Conservation (phyloP, 2,888 invertebrate species). For the Didymodactylos carnosus region DNA sequence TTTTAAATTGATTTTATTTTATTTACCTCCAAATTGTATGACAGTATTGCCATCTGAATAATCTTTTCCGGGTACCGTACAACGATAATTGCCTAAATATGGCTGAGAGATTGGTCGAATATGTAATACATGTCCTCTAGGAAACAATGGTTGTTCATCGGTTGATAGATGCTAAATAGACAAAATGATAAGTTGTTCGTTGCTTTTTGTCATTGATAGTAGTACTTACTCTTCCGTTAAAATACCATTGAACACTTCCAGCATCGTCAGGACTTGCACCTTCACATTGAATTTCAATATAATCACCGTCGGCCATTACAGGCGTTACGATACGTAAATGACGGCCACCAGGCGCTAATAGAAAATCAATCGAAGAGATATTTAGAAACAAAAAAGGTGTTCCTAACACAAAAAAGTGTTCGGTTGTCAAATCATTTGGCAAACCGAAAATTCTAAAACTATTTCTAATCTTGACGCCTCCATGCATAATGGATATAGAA, state of each 20-base stretch:
- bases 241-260: neutral
- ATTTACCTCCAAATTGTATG: neutral
- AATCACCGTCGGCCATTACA: neutral
- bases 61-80: neutral
- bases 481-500: no score
- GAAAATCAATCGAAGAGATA: no score
- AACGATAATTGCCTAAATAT: neutral
- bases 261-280: neutral
- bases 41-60: neutral
- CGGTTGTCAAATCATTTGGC: no score
- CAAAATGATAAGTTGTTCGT: neutral
- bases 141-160: neutral
- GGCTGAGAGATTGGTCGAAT: neutral
- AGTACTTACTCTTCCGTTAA: neutral
- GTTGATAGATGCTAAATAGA: neutral
- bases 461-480: no score
- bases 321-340: neutral
- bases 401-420: no score
- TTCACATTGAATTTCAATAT: neutral
- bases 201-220: neutral
- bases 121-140: neutral
- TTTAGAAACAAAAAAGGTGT: no score
- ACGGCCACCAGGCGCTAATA: neutral
- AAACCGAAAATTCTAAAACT: no score
- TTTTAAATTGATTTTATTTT: neutral